phyloP scores from a whole-genome alignment of 2,113 vertebrate genomes.

The Seriola aureovittata region DNA sequence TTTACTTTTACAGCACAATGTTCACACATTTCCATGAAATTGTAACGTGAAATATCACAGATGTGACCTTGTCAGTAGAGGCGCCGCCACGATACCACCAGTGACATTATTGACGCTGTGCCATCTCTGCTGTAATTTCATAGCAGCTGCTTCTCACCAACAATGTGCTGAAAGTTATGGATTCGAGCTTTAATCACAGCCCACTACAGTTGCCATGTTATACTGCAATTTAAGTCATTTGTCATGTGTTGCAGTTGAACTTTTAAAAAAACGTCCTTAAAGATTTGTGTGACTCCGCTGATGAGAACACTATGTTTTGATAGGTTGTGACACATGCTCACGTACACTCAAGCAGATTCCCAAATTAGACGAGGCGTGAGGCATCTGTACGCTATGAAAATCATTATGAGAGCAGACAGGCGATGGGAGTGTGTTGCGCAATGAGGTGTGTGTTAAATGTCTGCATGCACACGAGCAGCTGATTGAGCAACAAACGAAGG shows the following conservation, averaged over 20 bases:
- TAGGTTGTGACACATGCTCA: background rate
- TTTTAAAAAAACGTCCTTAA: no score
- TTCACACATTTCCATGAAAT: no score
- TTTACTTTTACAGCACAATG: background rate
- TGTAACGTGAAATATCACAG: no score
- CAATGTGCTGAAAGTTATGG: no score
- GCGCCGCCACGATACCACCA: no score
- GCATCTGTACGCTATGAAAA: slow-evolving; percentile 38
- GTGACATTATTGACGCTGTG: no score
- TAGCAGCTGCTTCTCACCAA: background rate
- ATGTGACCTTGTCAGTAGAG: no score
- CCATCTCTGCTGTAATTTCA: background rate
- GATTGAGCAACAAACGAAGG: slow-evolving; percentile 12
- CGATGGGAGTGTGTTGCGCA: slow-evolving; percentile 24
- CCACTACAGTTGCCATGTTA: background rate
- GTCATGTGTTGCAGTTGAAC: no score
- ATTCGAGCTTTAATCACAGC: background rate
- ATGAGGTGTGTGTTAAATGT: slow-evolving; percentile 14
- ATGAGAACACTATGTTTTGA: background rate
- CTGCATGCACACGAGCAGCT: slow-evolving; percentile 16
- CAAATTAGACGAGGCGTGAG: background rate
- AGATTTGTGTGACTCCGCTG: background rate
- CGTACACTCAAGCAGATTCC: background rate
- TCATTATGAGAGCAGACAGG: slow-evolving; percentile 25
- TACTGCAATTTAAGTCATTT: no score